phyloP scores from a whole-genome alignment of 2,888 invertebrate species.

The Linhomoeus sp. region DNA sequence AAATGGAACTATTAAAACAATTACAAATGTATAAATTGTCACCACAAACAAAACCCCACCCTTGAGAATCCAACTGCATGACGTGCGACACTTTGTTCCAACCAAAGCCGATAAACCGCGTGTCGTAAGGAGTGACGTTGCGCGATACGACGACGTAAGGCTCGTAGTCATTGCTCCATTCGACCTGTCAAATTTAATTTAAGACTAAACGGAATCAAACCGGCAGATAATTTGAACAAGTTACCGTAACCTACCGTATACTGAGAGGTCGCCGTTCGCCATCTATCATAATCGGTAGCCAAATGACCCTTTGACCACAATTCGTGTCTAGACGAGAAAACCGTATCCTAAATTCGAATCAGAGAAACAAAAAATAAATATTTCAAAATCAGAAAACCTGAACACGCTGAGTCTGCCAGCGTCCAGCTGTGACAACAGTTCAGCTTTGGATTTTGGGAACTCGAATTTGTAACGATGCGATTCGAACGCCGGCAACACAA shows the following conservation, averaged over 20 bases:
- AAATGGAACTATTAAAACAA: neutral
- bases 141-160: conserved; percentile 61
- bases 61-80: conserved; percentile 54
- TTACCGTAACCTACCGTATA: conserved; percentile 46
- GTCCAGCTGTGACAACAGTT: conserved; percentile 50
- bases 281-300: conserved; percentile 59
- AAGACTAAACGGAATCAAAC: neutral
- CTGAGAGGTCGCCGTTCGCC: conserved; percentile 53
- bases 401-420: conserved; percentile 28
- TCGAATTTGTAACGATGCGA: too few species aligned
- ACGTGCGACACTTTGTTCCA: conserved; percentile 59
- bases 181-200: conserved; percentile 47
- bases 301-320: conserved; percentile 72
- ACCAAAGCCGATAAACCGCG: conserved; percentile 75
- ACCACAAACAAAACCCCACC: too few species aligned
- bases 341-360: too few species aligned
- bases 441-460: neutral
- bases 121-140: conserved; percentile 53
- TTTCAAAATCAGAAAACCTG: too few species aligned
- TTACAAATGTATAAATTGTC: too few species aligned
- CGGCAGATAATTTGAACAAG: too few species aligned
- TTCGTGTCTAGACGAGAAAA: conserved; percentile 46
- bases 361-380: too few species aligned
- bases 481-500: conserved; percentile 74
- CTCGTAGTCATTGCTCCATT: conserved; percentile 73